These are phyloP conservation scores for Sebastes glaucus DNA, from an alignment of 2,797 vertebrate species.

Conservation along the genomic window DNA sequence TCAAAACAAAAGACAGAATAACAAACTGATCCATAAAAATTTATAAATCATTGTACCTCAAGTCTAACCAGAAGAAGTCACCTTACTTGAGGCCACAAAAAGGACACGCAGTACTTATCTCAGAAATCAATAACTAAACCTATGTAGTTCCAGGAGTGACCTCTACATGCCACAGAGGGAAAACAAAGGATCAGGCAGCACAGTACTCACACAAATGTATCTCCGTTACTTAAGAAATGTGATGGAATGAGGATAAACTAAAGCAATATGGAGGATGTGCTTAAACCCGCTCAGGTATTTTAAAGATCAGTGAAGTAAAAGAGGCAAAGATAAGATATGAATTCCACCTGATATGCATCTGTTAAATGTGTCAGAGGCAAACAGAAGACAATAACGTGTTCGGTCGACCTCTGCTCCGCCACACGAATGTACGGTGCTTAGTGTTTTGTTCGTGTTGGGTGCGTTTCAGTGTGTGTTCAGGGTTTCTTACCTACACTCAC, in stretches of 20 bases:
- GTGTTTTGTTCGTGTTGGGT: not conserved
- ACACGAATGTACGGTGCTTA: slow-evolving; percentile 6
- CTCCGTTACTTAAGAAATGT: slow-evolving; percentile 14
- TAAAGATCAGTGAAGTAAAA: slow-evolving; percentile 18
- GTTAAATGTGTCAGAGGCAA: slow-evolving; percentile 47
- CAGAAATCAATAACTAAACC: slow-evolving; percentile 41
- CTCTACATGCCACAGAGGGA: slow-evolving; percentile 10
- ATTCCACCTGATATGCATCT: slow-evolving; percentile 33
- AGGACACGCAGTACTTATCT: slow-evolving; percentile 15
- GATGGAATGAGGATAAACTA: slow-evolving; percentile 44
- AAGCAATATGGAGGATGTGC: slow-evolving; percentile 25
- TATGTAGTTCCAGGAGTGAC: slow-evolving; percentile 1
- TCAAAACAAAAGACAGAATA: not conserved
- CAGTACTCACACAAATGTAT: slow-evolving; percentile 10
- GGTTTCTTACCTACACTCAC: slow-evolving; percentile 97
- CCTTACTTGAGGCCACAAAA: not conserved
- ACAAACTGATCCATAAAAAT: not conserved
- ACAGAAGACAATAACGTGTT: slow-evolving; percentile 21
- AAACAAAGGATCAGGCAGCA: slow-evolving; percentile 25
- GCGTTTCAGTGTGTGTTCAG: slow-evolving; percentile 16
- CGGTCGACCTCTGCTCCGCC: slow-evolving; percentile 14
- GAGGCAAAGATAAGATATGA: slow-evolving; percentile 33
- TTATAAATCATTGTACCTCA: not conserved
- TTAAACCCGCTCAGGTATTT: slow-evolving; percentile 18
- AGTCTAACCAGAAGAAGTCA: not conserved